phyloP scores from a whole-genome alignment of 2,113 vertebrate genomes.

The Anhinga rufa region DNA sequence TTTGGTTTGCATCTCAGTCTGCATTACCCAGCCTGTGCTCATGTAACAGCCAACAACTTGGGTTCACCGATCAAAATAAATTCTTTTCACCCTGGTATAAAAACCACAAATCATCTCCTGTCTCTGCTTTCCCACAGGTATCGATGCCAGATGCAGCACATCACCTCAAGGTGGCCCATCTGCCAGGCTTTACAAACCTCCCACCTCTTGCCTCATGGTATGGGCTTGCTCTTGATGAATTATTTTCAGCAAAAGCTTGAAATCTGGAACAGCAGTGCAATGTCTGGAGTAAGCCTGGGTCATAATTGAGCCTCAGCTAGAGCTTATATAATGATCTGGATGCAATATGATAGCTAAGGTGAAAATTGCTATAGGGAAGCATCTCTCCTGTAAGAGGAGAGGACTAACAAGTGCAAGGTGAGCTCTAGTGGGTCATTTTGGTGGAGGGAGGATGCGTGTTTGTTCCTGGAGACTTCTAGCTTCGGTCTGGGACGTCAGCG shows the following conservation, averaged over 20 bases:
- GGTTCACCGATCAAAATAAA: not conserved
- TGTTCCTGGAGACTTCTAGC: not conserved
- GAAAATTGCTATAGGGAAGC: not conserved
- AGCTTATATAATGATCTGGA: not conserved
- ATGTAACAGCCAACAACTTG: not conserved
- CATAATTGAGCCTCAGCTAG: not conserved
- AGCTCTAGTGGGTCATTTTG: not conserved
- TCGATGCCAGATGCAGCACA: rapidly evolving
- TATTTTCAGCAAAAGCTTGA: not conserved
- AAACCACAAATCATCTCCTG: not conserved
- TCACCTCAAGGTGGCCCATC: not conserved
- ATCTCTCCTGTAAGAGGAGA: not conserved
- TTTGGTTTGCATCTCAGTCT: not conserved
- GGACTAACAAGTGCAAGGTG: not conserved
- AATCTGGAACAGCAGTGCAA: not conserved
- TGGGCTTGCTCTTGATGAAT: not conserved
- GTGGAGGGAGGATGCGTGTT: not conserved
- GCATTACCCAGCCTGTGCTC: not conserved
- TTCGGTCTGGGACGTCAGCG: not conserved
- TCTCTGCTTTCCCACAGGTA: not conserved
- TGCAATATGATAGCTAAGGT: too few species aligned
- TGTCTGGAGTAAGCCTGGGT: not conserved
- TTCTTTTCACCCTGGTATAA: not conserved
- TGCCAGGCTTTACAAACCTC: not conserved
- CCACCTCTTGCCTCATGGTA: not conserved